These are phyloP conservation scores for Aporrectodea caliginosa DNA, from an alignment of 1,140 invertebrate species.

Conservation along the genomic window DNA sequence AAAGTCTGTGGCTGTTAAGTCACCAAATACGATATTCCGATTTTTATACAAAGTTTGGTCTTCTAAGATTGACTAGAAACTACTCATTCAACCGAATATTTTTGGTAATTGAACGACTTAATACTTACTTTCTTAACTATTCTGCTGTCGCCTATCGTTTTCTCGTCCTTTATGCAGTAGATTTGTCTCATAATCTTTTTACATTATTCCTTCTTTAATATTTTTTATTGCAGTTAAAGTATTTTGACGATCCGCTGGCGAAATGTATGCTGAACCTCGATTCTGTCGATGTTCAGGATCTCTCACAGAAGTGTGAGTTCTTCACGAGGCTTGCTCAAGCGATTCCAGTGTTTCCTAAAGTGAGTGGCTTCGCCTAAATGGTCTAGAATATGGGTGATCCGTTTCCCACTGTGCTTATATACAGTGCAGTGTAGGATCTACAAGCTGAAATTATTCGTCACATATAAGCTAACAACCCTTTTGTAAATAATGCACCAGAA, in stretches of 20 bases:
- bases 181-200: too few relatives aligned
- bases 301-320: conserved; percentile 82
- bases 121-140: not conserved
- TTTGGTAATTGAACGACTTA: not conserved
- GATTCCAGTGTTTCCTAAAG: conserved; percentile 81
- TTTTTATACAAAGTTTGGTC: not conserved
- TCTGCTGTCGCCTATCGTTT: not conserved
- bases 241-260: conserved; percentile 76
- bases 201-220: not conserved
- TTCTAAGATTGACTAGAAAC: not conserved
- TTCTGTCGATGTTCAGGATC: conserved; percentile 78
- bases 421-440: too few relatives aligned
- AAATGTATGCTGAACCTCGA: conserved; percentile 86
- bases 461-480: too few relatives aligned
- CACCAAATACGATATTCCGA: not conserved
- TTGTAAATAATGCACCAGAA: too few relatives aligned
- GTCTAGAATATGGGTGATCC: too few relatives aligned
- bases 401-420: too few relatives aligned
- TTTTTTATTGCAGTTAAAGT: conserved; percentile 51
- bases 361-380: too few relatives aligned
- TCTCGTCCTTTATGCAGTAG: too few relatives aligned
- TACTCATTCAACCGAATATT: not conserved
- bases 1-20: too few relatives aligned
- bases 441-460: too few relatives aligned
- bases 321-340: conserved; percentile 80